These are phyloP conservation scores for Scaptomyza tumidula DNA, from an alignment of 2,888 invertebrate genomes.

Conservation along the genomic window DNA sequence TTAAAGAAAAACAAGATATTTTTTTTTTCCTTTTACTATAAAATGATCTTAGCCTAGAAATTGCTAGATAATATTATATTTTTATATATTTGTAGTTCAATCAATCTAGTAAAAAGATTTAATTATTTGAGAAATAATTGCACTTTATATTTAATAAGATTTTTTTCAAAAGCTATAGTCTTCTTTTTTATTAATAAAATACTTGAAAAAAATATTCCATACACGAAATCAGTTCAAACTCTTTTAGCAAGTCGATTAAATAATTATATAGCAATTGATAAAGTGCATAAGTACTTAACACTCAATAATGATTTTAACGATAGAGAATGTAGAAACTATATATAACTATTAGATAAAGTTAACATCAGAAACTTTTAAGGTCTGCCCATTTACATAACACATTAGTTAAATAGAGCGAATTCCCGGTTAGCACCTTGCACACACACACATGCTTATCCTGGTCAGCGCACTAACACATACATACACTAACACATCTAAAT, in stretches of 20 bases:
- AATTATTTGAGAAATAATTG: no score
- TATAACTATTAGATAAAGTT: not conserved
- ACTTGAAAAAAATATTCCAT: not conserved
- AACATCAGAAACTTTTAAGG: constrained; percentile 23
- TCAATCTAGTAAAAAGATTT: no score
- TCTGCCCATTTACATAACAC: constrained; percentile 25
- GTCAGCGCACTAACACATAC: constrained; percentile 25
- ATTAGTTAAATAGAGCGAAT: constrained; percentile 9
- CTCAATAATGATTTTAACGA: constrained; percentile 8
- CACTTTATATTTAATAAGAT: no score
- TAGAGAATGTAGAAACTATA: constrained; percentile 11
- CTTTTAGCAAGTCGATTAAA: constrained; percentile 2
- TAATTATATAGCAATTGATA: not conserved
- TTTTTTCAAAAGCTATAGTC: no score
- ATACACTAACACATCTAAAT: not conserved
- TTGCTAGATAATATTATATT: not conserved
- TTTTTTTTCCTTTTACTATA: no score
- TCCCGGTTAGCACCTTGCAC: constrained; percentile 28
- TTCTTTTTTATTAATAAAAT: no score
- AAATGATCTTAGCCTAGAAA: not conserved
- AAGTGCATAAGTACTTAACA: not conserved
- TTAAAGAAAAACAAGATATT: no score
- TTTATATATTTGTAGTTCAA: not conserved
- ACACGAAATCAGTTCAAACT: not conserved
- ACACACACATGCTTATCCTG: constrained; percentile 32